Percentiles rank a stretch among this genome's conserved stretches.
Evolutionary conservation across 2,113 vertebrate genomes (phyloP).

Genomic region (Dasyornis broadbenti): DNA sequence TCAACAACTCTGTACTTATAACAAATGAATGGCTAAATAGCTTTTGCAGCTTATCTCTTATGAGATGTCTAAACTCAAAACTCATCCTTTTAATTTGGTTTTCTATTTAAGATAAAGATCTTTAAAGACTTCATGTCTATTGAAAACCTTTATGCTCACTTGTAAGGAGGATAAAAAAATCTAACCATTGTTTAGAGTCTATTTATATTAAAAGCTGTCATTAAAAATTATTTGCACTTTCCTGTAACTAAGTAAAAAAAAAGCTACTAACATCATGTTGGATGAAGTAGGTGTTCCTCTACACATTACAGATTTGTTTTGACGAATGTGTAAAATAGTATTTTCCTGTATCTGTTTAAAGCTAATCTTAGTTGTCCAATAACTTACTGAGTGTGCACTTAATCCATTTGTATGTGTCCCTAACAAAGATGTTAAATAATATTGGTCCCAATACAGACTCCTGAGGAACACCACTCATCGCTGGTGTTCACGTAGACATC

Average conservation of each 20-base stretch:
- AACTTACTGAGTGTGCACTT: neutral
- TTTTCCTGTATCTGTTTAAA: neutral
- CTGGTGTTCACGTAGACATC: neutral
- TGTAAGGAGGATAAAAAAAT: neutral
- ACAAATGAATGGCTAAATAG: neutral
- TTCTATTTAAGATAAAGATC: neutral
- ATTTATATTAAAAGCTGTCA: neutral
- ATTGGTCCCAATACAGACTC: neutral
- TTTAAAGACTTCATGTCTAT: neutral
- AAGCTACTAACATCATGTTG: fast-evolving
- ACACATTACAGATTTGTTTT: neutral
- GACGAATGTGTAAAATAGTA: neutral
- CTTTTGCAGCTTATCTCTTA: neutral
- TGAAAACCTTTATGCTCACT: neutral
- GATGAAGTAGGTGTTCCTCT: neutral
- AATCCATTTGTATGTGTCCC: neutral
- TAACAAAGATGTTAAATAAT: neutral
- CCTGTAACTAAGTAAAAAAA: neutral
- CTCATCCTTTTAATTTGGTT: neutral
- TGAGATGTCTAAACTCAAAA: neutral
- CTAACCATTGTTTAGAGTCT: neutral
- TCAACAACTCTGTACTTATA: neutral
- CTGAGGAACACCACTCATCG: neutral
- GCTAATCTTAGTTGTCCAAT: neutral
- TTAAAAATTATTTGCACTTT: neutral